phyloP scores from a whole-genome alignment of 2,113 vertebrate species.

The Canis aureus region DNA sequence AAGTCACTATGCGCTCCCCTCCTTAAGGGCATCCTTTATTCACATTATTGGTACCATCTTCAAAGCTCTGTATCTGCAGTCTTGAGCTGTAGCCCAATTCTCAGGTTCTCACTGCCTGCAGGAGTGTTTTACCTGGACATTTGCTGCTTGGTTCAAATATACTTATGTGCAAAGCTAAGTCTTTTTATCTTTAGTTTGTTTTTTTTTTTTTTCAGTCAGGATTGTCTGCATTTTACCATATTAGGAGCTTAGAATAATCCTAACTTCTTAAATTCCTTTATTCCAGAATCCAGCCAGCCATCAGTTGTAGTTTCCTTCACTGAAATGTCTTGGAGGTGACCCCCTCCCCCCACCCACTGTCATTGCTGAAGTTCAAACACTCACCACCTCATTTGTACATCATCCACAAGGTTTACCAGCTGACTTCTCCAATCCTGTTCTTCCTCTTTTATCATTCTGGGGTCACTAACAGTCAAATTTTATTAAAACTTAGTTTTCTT shows the following conservation, averaged over 20 bases:
- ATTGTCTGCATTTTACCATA: background rate
- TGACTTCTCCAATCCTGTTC: rapidly evolving
- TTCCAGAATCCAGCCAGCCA: background rate
- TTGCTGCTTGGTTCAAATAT: background rate
- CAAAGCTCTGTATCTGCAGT: background rate
- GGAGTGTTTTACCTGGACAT: background rate
- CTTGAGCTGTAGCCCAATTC: background rate
- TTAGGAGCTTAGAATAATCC: background rate
- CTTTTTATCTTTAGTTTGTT: background rate
- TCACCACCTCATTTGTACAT: background rate
- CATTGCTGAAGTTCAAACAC: background rate
- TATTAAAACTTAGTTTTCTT: background rate
- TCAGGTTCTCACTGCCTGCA: background rate
- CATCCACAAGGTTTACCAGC: background rate
- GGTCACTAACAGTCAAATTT: background rate
- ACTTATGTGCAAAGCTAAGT: background rate
- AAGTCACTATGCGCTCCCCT: background rate
- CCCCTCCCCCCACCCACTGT: rapidly evolving
- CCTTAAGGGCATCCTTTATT: background rate
- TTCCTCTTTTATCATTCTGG: background rate
- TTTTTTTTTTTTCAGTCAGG: background rate
- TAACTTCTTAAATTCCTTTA: slow-evolving; percentile 18
- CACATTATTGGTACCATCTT: background rate
- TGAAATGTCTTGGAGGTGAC: background rate
- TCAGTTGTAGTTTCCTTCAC: background rate